Evolutionary conservation across 2,797 vertebrate genomes (phyloP).

Genomic region (Lithobates pipiens): DNA sequence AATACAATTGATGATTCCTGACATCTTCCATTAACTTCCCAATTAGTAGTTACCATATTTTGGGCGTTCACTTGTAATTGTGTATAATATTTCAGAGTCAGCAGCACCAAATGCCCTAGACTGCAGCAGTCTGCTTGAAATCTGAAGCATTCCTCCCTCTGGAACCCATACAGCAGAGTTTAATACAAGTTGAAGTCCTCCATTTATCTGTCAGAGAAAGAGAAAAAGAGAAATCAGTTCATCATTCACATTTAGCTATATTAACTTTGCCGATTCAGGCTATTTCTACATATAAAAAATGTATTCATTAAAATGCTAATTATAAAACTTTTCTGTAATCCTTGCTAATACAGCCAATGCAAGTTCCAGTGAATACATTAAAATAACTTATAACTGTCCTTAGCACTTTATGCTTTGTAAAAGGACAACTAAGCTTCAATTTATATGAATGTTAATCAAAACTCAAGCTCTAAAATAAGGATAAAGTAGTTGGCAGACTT

Average conservation of each 20-base stretch:
- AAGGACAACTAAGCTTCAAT: not conserved
- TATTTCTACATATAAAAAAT: not conserved
- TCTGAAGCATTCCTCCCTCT: conserved; percentile 89
- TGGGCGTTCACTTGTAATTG: conserved; percentile 78
- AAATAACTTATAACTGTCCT: conserved; percentile 4
- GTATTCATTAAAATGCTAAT: conserved; percentile 12
- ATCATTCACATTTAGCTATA: not conserved
- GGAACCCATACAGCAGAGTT: conserved; percentile 88
- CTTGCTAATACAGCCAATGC: conserved; percentile 10
- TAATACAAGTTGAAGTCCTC: conserved; percentile 74
- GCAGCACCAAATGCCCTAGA: conserved; percentile 76
- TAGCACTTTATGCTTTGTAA: not conserved
- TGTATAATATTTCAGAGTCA: conserved; percentile 85
- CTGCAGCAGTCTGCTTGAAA: conserved; percentile 84
- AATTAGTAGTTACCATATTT: conserved; percentile 79
- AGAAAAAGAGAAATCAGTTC: not conserved
- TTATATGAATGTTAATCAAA: not conserved
- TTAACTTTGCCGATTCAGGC: not conserved
- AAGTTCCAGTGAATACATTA: not conserved
- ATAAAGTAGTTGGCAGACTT: not conserved
- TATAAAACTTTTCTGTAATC: conserved; percentile 5
- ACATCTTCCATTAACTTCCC: not conserved
- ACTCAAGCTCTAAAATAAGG: not conserved
- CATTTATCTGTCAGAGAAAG: conserved; percentile 69
- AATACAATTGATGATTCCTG: too few relatives aligned